Percentiles rank a stretch among this genome's conserved stretches.
Evolutionary conservation across 1,140 invertebrate species (phyloP).

Genomic region (Drosophila mauritiana): DNA sequence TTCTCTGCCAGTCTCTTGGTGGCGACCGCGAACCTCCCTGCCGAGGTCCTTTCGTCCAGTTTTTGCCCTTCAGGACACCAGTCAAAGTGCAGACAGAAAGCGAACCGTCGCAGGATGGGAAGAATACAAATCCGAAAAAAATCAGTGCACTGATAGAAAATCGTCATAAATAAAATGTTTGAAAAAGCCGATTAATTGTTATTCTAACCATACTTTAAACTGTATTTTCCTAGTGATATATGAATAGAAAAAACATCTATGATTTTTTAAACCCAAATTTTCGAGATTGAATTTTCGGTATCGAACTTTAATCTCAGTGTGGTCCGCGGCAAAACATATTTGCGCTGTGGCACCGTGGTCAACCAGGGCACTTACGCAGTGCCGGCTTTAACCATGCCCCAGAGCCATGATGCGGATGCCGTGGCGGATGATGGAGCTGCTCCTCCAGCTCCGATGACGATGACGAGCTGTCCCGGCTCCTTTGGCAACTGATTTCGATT

Average conservation of each 20-base stretch:
- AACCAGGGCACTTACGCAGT: conserved; percentile 75
- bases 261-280: no score
- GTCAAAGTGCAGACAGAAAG: conserved; percentile 59
- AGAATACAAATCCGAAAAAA: conserved; percentile 13
- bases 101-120: conserved; percentile 10
- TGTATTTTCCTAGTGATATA: no score
- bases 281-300: no score
- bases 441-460: conserved; percentile 33
- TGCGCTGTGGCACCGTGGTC: conserved; percentile 65
- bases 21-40: conserved; percentile 19
- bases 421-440: conserved; percentile 35
- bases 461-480: conserved; percentile 44
- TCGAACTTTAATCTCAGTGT: conserved; percentile 1
- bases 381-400: conserved; percentile 47
- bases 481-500: conserved; percentile 78
- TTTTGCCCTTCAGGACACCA: conserved; percentile 56
- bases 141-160: not conserved
- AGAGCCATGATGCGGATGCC: conserved; percentile 45
- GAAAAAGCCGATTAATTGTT: no score
- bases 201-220: no score
- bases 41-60: conserved; percentile 46
- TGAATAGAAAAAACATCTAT: no score
- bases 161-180: not conserved
- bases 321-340: conserved; percentile 45
- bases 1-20: conserved; percentile 60